These are phyloP conservation scores for Cygnus atratus DNA, from an alignment of 2,113 vertebrate genomes.

Conservation along the genomic window DNA sequence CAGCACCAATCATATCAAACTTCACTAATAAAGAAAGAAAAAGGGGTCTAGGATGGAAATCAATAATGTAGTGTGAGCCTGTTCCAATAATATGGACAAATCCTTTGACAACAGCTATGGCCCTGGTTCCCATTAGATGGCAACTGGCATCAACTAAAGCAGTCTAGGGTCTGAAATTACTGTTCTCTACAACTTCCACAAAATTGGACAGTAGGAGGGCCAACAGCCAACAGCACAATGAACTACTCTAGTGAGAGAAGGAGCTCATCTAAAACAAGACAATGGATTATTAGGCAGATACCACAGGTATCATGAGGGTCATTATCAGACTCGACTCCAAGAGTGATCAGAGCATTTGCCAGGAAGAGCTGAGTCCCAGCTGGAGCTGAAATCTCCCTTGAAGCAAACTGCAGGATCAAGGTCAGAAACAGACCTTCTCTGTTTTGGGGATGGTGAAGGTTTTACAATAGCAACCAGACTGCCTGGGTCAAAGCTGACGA, in stretches of 20 bases:
- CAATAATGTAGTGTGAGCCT: background rate
- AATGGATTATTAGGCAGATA: background rate
- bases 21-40: background rate
- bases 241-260: background rate
- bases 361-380: slow-evolving; percentile 26
- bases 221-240: background rate
- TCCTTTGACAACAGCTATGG: background rate
- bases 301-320: background rate
- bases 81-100: background rate
- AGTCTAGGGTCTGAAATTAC: background rate
- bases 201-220: background rate
- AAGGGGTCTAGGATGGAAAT: background rate
- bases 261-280: slow-evolving; percentile 24
- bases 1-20: background rate
- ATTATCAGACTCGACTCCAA: slow-evolving; percentile 31
- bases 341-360: background rate
- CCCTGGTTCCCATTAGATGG: background rate
- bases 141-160: background rate
- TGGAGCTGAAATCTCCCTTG: slow-evolving; percentile 15
- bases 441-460: background rate
- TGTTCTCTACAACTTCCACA: background rate
- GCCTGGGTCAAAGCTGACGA: background rate
- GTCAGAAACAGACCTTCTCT: slow-evolving; percentile 25
- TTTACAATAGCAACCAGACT: slow-evolving; percentile 3
- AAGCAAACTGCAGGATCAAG: slow-evolving; percentile 26